These are phyloP conservation scores for human DNA, from an alignment of 2,113 vertebrate genomes.

Conservation along the genomic window GRCh38 chr16:80081501-80082000, in stretches of 20 bases:
- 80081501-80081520: neutral
- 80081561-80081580: neutral
- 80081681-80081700: neutral
- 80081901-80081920: conserved; percentile 9
- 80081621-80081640: neutral
- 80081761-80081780: no score
- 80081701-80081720: neutral
- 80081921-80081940: neutral
- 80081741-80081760: neutral
- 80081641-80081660: accelerated
- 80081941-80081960: neutral
- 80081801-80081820: neutral
- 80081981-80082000: neutral
- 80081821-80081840: neutral
- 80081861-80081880: neutral
- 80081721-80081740: neutral
- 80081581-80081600: neutral
- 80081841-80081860: neutral
- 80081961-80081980: conserved; percentile 8
- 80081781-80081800: neutral
- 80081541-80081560: neutral
- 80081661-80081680: neutral
- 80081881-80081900: neutral
- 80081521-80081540: neutral
- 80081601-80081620: neutral